These are phyloP conservation scores for Sarcoramphus papa DNA, from an alignment of 2,797 vertebrate genomes.

Conservation along the genomic window DNA sequence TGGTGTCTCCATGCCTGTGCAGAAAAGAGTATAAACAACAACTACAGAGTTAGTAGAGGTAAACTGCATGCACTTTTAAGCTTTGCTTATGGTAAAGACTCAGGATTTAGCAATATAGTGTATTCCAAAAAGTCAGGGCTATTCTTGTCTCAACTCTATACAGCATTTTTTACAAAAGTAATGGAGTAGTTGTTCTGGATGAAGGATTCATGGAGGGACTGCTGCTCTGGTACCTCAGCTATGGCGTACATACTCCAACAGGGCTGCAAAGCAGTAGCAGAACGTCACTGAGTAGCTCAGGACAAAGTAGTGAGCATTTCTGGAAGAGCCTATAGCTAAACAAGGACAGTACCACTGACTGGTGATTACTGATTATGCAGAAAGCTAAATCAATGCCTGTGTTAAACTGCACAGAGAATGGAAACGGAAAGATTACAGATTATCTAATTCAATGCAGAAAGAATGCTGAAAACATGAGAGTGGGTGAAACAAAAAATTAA, in stretches of 20 bases:
- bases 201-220: neutral
- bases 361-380: neutral
- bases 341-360: neutral
- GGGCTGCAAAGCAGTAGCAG: neutral
- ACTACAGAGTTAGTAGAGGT: neutral
- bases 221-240: neutral
- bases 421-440: neutral
- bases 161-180: neutral
- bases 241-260: neutral
- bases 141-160: neutral
- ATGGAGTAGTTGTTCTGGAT: neutral
- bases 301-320: neutral
- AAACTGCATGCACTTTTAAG: neutral
- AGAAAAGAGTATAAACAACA: neutral
- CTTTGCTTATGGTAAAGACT: neutral
- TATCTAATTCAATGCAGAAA: neutral
- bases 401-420: neutral
- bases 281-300: neutral
- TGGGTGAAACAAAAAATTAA: neutral
- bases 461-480: neutral
- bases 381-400: neutral
- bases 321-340: neutral
- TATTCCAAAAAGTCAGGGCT: neutral
- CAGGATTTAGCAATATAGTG: neutral
- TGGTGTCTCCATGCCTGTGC: neutral